These are phyloP conservation scores for Panulirus ornatus DNA, from an alignment of 1,140 invertebrate genomes.

Conservation along the genomic window DNA sequence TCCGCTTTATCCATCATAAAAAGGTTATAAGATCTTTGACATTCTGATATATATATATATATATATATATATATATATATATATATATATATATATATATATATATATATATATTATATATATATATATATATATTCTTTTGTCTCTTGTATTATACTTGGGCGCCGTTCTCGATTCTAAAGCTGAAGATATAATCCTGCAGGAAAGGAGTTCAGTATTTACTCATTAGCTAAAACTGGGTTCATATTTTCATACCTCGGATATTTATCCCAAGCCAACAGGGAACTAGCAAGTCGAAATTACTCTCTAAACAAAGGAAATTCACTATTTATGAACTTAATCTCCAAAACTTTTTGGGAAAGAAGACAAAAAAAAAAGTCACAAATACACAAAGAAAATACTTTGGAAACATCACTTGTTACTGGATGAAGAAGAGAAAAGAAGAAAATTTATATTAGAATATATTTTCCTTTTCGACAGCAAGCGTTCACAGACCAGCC, in stretches of 20 bases:
- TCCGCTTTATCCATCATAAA: too few relatives aligned
- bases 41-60: too few relatives aligned
- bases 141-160: too few relatives aligned
- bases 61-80: too few relatives aligned
- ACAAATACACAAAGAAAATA: constrained; percentile 21
- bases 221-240: constrained; percentile 52
- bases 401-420: neutral
- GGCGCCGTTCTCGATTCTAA: neutral
- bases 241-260: constrained; percentile 42
- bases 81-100: too few relatives aligned
- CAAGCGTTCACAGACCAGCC: neutral
- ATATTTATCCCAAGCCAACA: constrained; percentile 31
- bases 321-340: constrained; percentile 36
- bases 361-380: neutral
- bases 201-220: constrained; percentile 27
- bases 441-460: neutral
- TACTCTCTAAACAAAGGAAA: constrained; percentile 50
- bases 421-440: neutral
- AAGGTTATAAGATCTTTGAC: too few relatives aligned
- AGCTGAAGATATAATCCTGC: constrained; percentile 7
- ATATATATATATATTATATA: too few relatives aligned
- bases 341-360: constrained; percentile 54
- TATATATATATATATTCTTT: too few relatives aligned
- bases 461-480: neutral
- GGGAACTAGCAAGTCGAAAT: constrained; percentile 18